Conservation (phyloP, 2,113 vertebrate species). For the Ellobius talpinus region DNA sequence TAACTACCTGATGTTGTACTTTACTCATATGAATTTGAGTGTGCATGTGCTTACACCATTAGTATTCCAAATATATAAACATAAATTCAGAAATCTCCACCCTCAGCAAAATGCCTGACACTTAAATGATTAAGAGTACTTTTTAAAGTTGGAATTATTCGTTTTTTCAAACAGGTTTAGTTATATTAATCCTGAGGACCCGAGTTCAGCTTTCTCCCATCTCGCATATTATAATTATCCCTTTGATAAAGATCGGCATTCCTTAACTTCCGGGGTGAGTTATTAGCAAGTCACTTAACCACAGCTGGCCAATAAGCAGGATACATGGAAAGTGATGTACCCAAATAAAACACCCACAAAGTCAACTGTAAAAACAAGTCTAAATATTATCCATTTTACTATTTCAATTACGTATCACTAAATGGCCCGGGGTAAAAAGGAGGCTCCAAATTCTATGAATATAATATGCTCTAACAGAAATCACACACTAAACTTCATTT, state of each 20-base stretch:
- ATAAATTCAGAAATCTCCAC: not conserved
- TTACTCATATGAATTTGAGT: not conserved
- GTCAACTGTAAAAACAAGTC: conserved; percentile 73
- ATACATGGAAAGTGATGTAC: conserved; percentile 77
- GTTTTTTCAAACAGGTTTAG: conserved; percentile 85
- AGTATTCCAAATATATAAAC: not conserved
- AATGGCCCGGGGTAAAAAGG: conserved; percentile 58
- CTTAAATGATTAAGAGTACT: not conserved
- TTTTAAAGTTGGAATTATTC: conserved; percentile 85
- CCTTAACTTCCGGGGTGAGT: conserved; percentile 84
- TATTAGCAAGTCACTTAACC: conserved; percentile 87
- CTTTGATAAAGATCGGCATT: conserved; percentile 85
- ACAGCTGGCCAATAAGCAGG: conserved; percentile 86
- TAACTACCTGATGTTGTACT: not conserved
- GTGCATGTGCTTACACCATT: not conserved
- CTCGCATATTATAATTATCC: conserved; percentile 86
- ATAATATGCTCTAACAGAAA: conserved; percentile 64
- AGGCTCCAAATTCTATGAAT: conserved; percentile 46
- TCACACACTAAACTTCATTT: conserved; percentile 66
- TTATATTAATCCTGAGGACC: conserved; percentile 85
- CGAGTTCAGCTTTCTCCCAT: conserved; percentile 81
- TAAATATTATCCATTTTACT: conserved; percentile 67
- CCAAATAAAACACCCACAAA: conserved; percentile 70
- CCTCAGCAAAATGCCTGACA: not conserved
- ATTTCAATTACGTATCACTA: conserved; percentile 71